Conservation (phyloP, 2,888 invertebrate species). For the Ptychoptera albimana region DNA sequence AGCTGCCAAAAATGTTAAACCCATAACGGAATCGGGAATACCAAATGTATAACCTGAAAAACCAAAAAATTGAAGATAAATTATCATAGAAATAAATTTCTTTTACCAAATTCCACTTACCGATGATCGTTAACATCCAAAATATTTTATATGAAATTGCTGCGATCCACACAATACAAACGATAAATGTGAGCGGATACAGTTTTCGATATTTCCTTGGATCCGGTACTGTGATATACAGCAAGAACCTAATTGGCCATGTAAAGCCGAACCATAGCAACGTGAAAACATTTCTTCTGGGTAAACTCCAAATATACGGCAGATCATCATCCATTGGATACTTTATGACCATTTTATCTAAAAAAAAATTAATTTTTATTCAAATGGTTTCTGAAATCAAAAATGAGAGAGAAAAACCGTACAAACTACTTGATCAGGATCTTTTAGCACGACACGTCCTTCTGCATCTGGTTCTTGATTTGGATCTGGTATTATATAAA, state of each 20-base stretch:
- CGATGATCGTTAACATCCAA: constrained; percentile 83
- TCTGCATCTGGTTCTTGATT: constrained; percentile 1
- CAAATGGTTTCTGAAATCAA: no score
- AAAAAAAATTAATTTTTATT: no score
- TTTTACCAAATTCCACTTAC: constrained; percentile 31
- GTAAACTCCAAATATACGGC: constrained; percentile 33
- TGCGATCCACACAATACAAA: constrained; percentile 80
- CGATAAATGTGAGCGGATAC: constrained; percentile 65
- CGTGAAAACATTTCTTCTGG: constrained; percentile 20
- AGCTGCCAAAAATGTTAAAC: constrained; percentile 77
- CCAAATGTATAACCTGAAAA: constrained; percentile 49
- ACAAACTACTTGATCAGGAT: not conserved
- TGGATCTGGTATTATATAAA: not conserved
- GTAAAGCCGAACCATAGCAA: constrained; percentile 47
- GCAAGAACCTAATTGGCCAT: constrained; percentile 52
- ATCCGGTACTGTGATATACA: constrained; percentile 57
- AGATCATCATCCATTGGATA: not conserved
- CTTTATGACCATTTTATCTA: no score
- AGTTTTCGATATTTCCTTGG: constrained; percentile 39
- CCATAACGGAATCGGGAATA: constrained; percentile 81
- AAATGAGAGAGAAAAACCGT: no score
- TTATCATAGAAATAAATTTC: not conserved
- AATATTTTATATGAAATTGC: constrained; percentile 71
- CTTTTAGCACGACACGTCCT: not conserved
- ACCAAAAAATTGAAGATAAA: not conserved